These are phyloP conservation scores for Caenorhabditis auriculariae DNA, from an alignment of 2,888 invertebrate genomes.

Conservation along the genomic window DNA sequence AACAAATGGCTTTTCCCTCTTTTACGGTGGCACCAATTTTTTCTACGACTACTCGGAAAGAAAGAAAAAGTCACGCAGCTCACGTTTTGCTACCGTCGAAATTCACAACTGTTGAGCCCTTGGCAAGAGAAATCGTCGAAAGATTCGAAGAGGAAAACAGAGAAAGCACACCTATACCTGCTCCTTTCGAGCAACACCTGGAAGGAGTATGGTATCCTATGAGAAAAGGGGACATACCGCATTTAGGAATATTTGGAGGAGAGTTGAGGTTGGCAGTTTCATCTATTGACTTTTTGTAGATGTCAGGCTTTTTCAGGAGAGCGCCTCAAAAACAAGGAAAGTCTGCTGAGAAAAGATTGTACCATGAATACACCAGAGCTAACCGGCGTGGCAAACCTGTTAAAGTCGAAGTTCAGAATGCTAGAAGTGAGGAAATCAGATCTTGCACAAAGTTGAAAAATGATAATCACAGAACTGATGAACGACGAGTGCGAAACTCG, in stretches of 20 bases:
- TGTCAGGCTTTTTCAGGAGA: slow-evolving; percentile 6
- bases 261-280: slow-evolving; percentile 14
- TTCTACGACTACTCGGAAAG: too few relatives aligned
- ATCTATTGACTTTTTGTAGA: too few relatives aligned
- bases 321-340: too few relatives aligned
- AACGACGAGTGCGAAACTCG: slow-evolving; percentile 31
- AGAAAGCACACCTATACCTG: slow-evolving; percentile 16
- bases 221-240: slow-evolving; percentile 32
- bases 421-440: slow-evolving; percentile 11
- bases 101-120: slow-evolving; percentile 11
- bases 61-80: too few relatives aligned
- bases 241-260: slow-evolving; percentile 24
- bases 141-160: too few relatives aligned
- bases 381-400: slow-evolving; percentile 39
- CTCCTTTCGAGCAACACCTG: slow-evolving; percentile 16
- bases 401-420: slow-evolving; percentile 41
- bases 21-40: too few relatives aligned
- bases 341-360: slow-evolving; percentile 7
- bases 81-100: slow-evolving; percentile 10
- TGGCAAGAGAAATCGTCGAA: too few relatives aligned
- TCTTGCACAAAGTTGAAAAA: background rate
- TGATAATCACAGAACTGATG: slow-evolving; percentile 18
- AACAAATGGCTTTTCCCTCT: too few relatives aligned
- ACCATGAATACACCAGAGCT: slow-evolving; percentile 39
- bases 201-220: slow-evolving; percentile 28